phyloP scores from a whole-genome alignment of 2,113 vertebrate species.

The Phoenicopterus ruber region DNA sequence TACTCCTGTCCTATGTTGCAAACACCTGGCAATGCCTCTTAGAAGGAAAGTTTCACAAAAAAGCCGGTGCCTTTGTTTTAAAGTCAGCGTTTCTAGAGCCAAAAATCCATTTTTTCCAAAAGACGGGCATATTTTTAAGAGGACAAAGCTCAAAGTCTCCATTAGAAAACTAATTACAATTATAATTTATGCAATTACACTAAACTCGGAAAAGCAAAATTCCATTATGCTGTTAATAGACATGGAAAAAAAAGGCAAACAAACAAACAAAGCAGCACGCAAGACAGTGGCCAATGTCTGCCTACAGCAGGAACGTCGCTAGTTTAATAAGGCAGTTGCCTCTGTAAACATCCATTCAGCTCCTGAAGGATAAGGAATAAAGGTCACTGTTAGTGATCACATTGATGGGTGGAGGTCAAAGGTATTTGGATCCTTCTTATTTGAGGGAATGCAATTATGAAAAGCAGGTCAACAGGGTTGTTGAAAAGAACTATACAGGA shows the following conservation, averaged over 20 bases:
- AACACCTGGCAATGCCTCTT: slow-evolving; percentile 45
- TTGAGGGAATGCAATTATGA: neutral
- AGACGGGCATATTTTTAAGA: neutral
- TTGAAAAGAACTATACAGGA: neutral
- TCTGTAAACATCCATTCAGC: neutral
- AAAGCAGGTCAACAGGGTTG: neutral
- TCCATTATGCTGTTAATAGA: neutral
- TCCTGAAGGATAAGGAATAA: neutral
- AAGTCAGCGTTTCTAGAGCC: neutral
- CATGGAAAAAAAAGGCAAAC: neutral
- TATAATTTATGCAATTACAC: neutral
- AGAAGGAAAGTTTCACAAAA: neutral
- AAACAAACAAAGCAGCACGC: neutral
- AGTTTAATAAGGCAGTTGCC: neutral
- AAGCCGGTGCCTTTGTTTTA: neutral
- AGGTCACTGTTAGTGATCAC: neutral
- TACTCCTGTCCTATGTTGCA: neutral
- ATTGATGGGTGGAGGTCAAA: neutral
- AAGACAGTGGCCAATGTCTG: neutral
- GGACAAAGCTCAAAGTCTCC: neutral
- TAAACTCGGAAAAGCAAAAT: neutral
- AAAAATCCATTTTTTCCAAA: neutral
- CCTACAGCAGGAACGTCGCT: neutral
- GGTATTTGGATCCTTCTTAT: neutral
- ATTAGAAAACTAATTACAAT: neutral